Evolutionary conservation across 92 coral and sea anemone species (phyloP), one percentile per base, ranked within the genome.

Genomic region (Epizoanthus illoricatus): DNA sequence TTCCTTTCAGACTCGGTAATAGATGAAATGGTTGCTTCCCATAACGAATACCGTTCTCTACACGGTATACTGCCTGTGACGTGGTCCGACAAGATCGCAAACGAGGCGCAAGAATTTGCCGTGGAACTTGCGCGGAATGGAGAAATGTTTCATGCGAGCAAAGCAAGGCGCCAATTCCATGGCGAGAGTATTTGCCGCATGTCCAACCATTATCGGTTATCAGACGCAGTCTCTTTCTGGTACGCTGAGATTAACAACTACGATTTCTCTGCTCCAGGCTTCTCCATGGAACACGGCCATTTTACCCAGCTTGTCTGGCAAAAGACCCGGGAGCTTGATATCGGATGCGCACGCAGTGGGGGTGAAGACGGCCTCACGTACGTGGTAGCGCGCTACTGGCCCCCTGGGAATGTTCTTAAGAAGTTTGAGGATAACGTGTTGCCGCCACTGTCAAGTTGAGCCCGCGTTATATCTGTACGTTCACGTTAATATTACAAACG

Each of bases 271-370:
- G 70, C 85, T 24, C 97, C 97, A 63, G 94, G 92, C 17, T 92
- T 92, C 85, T 85, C 88, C 23, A 42, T 84, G 39, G 90, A 87
- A n/a, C 91, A 93, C 65, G 97, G 97, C 75, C 97, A 92, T 79
- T 92, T 92, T 47, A 88, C 92, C 1, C 95, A 95, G 94, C 79
- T 95, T 54, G 98, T 95, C 67, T 95, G 98, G 98, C 74, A 86
- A 65, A 91, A 79, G 45, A 91, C 95, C 49, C 68, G 89, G 68
- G 92, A 95, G 73, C 61, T 95, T 79, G 98, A 97, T 65, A 92
- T 93, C 68, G 98, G 95, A 47, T 67, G 89, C 33, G 89, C 95
- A 19, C 86, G 88, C 80, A 90, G 97, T 83, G 82, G 76, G 19
- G 94, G 93, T 69, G 97, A 94, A 19, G 88, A 84, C 47, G 57